Conservation (phyloP, 2,888 invertebrate species). For the Chydorus sphaericus region DNA sequence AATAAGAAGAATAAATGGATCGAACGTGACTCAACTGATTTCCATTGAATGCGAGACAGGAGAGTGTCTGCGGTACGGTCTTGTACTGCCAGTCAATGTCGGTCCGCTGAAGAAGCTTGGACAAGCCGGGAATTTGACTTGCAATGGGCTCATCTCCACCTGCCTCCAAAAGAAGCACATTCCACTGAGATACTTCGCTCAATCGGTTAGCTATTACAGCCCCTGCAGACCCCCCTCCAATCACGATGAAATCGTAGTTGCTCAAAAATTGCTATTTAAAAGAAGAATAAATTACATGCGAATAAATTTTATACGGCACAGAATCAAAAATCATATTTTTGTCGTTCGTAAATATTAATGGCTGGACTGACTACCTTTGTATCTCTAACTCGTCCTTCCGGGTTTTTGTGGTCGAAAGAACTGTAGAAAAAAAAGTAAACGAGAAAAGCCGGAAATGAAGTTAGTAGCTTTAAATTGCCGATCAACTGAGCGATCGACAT, state of each 20-base stretch:
- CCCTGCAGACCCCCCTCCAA: constrained; percentile 78
- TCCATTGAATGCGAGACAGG: constrained; percentile 12
- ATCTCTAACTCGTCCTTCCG: background rate
- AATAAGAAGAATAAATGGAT: too few relatives aligned
- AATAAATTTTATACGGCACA: too few relatives aligned
- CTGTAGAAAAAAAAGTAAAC: background rate
- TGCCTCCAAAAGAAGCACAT: constrained; percentile 58
- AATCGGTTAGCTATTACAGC: constrained; percentile 61
- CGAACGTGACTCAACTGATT: background rate
- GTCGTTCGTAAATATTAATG: too few relatives aligned
- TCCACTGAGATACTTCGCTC: constrained; percentile 45
- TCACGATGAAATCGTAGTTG: constrained; percentile 58
- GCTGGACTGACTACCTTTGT: too few relatives aligned
- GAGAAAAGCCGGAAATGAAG: background rate
- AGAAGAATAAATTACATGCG: too few relatives aligned
- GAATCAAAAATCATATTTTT: too few relatives aligned
- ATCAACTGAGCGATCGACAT: background rate
- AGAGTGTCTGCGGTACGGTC: constrained; percentile 47
- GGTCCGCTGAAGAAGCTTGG: constrained; percentile 53
- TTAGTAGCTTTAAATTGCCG: background rate
- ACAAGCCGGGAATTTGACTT: constrained; percentile 54
- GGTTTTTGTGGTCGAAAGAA: background rate
- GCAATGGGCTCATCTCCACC: constrained; percentile 57
- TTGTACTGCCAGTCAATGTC: constrained; percentile 68
- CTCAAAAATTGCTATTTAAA: background rate